A percentile compares a stretch with the other conserved stretches of the same genome.
phyloP scores from a whole-genome alignment of 2,888 invertebrate genomes.

The Zelleria hepariella region DNA sequence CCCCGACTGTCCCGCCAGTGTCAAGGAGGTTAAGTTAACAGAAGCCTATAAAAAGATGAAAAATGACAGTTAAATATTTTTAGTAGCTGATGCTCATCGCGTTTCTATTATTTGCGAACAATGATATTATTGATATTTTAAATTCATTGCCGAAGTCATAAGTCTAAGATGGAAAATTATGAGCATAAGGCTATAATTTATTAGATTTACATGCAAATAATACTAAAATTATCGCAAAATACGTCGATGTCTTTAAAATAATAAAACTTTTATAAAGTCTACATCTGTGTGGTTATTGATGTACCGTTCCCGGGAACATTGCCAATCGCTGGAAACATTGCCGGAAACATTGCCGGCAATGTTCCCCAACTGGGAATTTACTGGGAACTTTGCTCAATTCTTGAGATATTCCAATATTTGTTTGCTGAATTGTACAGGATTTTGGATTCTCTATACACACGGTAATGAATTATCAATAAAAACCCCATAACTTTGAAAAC shows the following conservation, averaged over 20 bases:
- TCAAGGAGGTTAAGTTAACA: slow-evolving; percentile 38
- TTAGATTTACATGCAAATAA: neutral
- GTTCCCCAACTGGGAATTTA: too few species aligned
- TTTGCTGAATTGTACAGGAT: too few species aligned
- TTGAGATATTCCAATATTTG: too few species aligned
- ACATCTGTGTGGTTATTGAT: too few species aligned
- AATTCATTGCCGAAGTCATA: neutral
- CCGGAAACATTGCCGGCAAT: too few species aligned
- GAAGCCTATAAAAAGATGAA: slow-evolving; percentile 53
- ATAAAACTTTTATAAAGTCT: too few species aligned
- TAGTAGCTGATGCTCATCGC: slow-evolving; percentile 41
- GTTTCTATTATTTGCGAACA: neutral
- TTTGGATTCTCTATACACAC: too few species aligned
- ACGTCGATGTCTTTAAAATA: neutral
- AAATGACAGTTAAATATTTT: slow-evolving; percentile 41
- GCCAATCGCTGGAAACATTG: too few species aligned
- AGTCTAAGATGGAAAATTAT: neutral
- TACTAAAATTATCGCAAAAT: neutral
- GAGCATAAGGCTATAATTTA: neutral
- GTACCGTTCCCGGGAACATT: too few species aligned
- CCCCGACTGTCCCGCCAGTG: slow-evolving; percentile 26
- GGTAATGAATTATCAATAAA: too few species aligned
- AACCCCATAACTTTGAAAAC: too few species aligned
- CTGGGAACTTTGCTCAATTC: too few species aligned
- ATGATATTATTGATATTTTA: slow-evolving; percentile 1